phyloP scores from a whole-genome alignment of 1,140 invertebrate species.

The Thaumatotibia leucotreta region DNA sequence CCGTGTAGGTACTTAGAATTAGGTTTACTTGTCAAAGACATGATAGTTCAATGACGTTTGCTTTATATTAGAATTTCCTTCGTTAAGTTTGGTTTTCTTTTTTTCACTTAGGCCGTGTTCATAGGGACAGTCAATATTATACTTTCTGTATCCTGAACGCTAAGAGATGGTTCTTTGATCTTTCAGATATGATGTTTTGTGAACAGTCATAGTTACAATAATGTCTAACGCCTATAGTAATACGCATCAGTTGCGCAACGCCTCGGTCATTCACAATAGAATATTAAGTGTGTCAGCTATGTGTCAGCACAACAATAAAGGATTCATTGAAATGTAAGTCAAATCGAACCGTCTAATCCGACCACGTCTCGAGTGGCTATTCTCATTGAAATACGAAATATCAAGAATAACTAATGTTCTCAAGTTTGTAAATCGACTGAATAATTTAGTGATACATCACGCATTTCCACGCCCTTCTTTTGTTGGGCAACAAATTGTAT shows the following conservation, averaged over 20 bases:
- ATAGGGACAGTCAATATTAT: background rate
- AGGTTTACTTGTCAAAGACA: slow-evolving; percentile 32
- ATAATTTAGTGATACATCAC: slow-evolving; percentile 28
- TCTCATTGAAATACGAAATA: slow-evolving; percentile 39
- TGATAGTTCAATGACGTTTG: slow-evolving; percentile 17
- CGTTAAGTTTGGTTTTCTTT: background rate
- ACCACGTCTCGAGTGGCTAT: slow-evolving; percentile 48
- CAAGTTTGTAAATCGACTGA: slow-evolving; percentile 44
- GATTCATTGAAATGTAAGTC: slow-evolving; percentile 46
- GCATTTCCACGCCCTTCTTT: slow-evolving; percentile 22
- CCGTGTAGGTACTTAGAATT: slow-evolving; percentile 41
- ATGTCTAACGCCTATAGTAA: slow-evolving; percentile 18
- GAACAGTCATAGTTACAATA: background rate
- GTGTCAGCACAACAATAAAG: slow-evolving; percentile 34
- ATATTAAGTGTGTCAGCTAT: slow-evolving; percentile 24
- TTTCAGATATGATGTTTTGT: background rate
- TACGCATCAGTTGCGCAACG: slow-evolving; percentile 13
- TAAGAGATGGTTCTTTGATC: background rate
- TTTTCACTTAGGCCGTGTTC: background rate
- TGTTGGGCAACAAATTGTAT: slow-evolving; percentile 13
- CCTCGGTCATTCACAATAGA: slow-evolving; percentile 16
- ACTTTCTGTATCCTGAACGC: too few relatives aligned
- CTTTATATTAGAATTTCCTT: slow-evolving; percentile 14
- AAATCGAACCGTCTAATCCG: slow-evolving; percentile 53
- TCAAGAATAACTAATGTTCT: slow-evolving; percentile 52